Percentiles rank a stretch among this genome's conserved stretches.
These are phyloP conservation scores for Salpingus planirostris DNA, from an alignment of 2,888 invertebrate genomes.

Conservation along the genomic window DNA sequence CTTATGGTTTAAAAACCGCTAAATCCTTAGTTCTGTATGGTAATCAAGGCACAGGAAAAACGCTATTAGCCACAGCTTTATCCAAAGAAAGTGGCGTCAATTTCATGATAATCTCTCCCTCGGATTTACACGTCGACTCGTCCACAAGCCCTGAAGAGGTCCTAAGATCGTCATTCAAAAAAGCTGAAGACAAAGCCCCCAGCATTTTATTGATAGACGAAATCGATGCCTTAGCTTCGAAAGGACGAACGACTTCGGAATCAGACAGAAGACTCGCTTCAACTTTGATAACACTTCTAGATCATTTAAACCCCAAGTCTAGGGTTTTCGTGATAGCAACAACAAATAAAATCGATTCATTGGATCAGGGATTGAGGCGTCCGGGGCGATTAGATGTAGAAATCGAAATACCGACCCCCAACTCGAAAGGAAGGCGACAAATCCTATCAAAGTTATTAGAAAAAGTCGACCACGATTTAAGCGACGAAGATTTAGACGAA, in stretches of 20 bases:
- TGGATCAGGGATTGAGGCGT: conserved; percentile 67
- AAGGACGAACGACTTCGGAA: conserved; percentile 54
- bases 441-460: conserved; percentile 60
- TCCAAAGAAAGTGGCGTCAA: conserved; percentile 48
- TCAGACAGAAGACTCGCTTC: conserved; percentile 65
- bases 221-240: conserved; percentile 61
- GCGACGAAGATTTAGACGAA: conserved; percentile 47
- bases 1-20: conserved; percentile 48
- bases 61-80: conserved; percentile 64
- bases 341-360: conserved; percentile 63
- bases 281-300: conserved; percentile 52
- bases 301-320: conserved; percentile 38
- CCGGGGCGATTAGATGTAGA: conserved; percentile 76
- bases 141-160: conserved; percentile 68
- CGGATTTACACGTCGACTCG: conserved; percentile 68
- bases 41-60: conserved; percentile 79
- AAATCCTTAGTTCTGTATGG: conserved; percentile 72
- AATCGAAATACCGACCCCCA: conserved; percentile 71
- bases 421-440: conserved; percentile 47
- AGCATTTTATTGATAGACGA: conserved; percentile 78
- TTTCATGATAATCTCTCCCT: conserved; percentile 54
- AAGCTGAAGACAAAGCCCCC: conserved; percentile 62
- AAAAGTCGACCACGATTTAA: conserved; percentile 49
- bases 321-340: conserved; percentile 67
- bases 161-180: conserved; percentile 57